Conservation (phyloP, 2,888 invertebrate genomes). For the Nysson spinosus region DNA sequence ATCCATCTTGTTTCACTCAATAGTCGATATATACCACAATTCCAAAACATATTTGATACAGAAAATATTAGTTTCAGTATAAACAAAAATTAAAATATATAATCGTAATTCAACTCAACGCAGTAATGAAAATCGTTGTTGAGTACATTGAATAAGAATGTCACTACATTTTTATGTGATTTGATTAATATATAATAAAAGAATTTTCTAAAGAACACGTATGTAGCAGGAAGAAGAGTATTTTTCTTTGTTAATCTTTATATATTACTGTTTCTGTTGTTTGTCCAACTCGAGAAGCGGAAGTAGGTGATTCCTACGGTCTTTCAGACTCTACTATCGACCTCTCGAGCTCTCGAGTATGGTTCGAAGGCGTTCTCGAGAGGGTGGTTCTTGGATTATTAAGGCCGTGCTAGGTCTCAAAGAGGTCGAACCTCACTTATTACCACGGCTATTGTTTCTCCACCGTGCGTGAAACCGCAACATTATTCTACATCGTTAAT, state of each 20-base stretch:
- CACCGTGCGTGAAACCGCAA: slow-evolving; percentile 32
- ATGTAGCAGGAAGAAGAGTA: too few relatives aligned
- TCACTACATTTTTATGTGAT: too few relatives aligned
- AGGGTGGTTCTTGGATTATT: slow-evolving; percentile 50
- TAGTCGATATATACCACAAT: too few relatives aligned
- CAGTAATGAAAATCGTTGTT: too few relatives aligned
- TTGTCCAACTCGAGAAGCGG: slow-evolving; percentile 8
- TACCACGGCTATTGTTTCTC: slow-evolving; percentile 27
- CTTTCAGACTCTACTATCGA: slow-evolving; percentile 33
- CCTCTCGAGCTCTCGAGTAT: slow-evolving; percentile 26
- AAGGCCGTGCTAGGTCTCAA: slow-evolving; percentile 39
- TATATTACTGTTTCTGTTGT: slow-evolving; percentile 5
- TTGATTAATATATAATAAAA: too few relatives aligned
- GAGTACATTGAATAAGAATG: too few relatives aligned
- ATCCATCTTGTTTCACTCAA: too few relatives aligned
- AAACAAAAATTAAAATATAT: too few relatives aligned
- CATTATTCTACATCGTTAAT: slow-evolving; percentile 27
- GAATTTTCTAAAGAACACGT: too few relatives aligned
- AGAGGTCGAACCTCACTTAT: slow-evolving; percentile 50
- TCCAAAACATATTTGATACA: too few relatives aligned
- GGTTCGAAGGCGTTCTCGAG: slow-evolving; percentile 37
- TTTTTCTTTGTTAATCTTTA: not conserved
- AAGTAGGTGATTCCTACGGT: slow-evolving; percentile 18
- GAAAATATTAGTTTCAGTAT: too few relatives aligned
- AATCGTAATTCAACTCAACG: too few relatives aligned